These are phyloP conservation scores for Griposia aprilina DNA, from an alignment of 2,888 invertebrate genomes.

Conservation along the genomic window DNA sequence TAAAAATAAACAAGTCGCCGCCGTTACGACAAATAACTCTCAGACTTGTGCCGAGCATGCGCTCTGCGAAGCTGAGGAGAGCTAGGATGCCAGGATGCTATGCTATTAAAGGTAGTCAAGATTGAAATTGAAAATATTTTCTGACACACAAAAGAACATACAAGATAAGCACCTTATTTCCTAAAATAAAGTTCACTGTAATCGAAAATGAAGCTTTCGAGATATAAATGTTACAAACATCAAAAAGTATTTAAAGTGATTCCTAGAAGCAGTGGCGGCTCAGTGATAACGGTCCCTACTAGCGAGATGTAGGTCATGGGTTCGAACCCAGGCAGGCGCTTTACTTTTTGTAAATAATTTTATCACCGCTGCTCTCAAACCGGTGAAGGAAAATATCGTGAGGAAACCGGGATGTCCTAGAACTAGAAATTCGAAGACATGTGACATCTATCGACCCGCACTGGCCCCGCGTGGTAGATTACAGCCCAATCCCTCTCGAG, in stretches of 20 bases:
- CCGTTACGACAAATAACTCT: constrained; percentile 69
- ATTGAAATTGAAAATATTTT: neutral
- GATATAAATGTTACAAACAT: neutral
- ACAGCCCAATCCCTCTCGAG: too few relatives aligned
- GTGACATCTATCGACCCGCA: too few relatives aligned
- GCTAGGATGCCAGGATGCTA: constrained; percentile 25
- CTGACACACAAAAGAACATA: neutral
- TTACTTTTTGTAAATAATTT: too few relatives aligned
- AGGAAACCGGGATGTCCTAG: too few relatives aligned
- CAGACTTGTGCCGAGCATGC: constrained; percentile 66
- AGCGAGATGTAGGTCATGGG: too few relatives aligned
- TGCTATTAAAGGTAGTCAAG: constrained; percentile 10
- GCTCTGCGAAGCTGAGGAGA: constrained; percentile 39
- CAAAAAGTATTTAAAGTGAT: constrained; percentile 1
- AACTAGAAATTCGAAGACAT: too few relatives aligned
- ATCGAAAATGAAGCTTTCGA: neutral
- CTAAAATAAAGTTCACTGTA: neutral
- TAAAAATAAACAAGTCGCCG: constrained; percentile 75
- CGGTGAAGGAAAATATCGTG: too few relatives aligned
- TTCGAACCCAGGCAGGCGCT: too few relatives aligned
- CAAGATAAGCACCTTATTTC: neutral
- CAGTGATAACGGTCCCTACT: too few relatives aligned
- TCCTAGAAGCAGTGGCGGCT: neutral
- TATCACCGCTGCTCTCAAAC: too few relatives aligned
- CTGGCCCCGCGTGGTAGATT: too few relatives aligned